Percentiles rank a stretch among this genome's conserved stretches.
phyloP scores from a whole-genome alignment of 2,888 invertebrate species.

The Electrophaes corylata region DNA sequence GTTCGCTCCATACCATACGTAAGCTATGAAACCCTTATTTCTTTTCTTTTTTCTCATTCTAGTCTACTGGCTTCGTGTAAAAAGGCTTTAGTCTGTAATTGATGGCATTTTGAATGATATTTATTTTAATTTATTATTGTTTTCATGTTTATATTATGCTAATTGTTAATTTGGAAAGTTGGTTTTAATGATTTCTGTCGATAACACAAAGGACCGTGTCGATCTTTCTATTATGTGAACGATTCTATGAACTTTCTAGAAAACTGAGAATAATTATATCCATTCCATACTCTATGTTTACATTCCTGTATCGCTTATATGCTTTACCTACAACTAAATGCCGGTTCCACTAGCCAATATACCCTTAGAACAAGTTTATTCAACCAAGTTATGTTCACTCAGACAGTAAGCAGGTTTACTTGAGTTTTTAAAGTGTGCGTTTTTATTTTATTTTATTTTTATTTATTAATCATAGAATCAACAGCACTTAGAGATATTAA shows the following conservation, averaged over 20 bases:
- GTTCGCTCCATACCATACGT: no score
- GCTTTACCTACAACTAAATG: conserved; percentile 13
- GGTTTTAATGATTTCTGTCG: conserved; percentile 8
- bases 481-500: no score
- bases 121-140: conserved; percentile 52
- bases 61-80: conserved; percentile 23
- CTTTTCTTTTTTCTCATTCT: no score
- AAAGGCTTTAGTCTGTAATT: conserved; percentile 40
- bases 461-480: no score
- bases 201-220: no score
- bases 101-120: conserved; percentile 49
- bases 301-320: no score
- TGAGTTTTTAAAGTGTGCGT: background rate
- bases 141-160: conserved; percentile 42
- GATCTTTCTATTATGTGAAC: no score
- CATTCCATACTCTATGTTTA: no score
- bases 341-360: conserved; percentile 23
- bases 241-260: background rate
- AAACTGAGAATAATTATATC: background rate
- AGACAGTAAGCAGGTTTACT: conserved; percentile 3
- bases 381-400: background rate
- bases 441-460: no score
- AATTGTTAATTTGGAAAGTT: conserved; percentile 42
- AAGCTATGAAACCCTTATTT: no score
- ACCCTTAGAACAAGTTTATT: conserved; percentile 27